phyloP scores from a whole-genome alignment of 2,113 vertebrate species.

The Oryzias woworae region DNA sequence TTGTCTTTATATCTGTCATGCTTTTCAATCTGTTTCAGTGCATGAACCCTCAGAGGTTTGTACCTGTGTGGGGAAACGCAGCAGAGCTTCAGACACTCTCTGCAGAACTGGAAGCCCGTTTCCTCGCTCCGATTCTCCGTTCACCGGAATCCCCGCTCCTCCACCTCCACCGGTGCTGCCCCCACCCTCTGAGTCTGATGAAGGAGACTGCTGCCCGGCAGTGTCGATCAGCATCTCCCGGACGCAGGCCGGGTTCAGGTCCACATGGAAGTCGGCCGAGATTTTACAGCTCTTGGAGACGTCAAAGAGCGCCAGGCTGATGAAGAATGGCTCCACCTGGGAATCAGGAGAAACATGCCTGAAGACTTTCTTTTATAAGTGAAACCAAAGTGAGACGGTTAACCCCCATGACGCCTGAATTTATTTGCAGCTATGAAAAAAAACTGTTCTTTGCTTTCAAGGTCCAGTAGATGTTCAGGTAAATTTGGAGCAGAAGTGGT shows the following conservation, averaged over 20 bases:
- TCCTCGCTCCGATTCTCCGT: conserved; percentile 47
- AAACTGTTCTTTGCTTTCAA: too few species aligned
- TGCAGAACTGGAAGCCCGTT: conserved; percentile 74
- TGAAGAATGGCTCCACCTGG: conserved; percentile 97
- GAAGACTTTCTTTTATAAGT: too few species aligned
- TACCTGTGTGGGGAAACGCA: conserved; percentile 87
- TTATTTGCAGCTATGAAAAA: too few species aligned
- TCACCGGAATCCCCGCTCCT: conserved; percentile 29
- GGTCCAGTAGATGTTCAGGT: too few species aligned
- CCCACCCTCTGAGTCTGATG: conserved; percentile 42
- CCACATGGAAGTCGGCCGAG: conserved; percentile 94
- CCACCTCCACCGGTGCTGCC: conserved; percentile 34
- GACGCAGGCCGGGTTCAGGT: conserved; percentile 86
- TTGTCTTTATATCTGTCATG: not conserved
- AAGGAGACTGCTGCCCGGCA: conserved; percentile 46
- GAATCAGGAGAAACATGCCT: conserved; percentile 30
- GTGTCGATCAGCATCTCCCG: conserved; percentile 85
- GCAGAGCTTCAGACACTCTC: conserved; percentile 81
- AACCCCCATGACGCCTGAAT: too few species aligned
- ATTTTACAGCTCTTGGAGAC: conserved; percentile 93
- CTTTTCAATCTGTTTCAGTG: not conserved
- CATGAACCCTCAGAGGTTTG: not conserved
- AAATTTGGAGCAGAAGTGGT: too few species aligned
- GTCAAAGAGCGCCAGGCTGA: conserved; percentile 92
- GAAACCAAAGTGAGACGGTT: too few species aligned